A percentile compares a stretch with the other conserved stretches of the same genome.
Conservation (phyloP, 2,888 invertebrate species). For the Ametastegia equiseti region DNA sequence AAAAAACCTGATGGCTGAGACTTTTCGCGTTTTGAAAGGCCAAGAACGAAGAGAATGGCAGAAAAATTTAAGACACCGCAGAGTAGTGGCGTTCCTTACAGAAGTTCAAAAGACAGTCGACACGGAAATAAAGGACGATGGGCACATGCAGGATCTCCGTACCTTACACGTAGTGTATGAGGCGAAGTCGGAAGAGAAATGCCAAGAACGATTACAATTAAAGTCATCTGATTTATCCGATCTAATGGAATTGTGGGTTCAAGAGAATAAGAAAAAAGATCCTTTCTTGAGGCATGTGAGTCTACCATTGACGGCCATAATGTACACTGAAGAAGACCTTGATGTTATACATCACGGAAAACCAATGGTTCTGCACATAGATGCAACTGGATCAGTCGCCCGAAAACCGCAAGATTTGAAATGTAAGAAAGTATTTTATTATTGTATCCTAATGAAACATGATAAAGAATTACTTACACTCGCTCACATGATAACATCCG, state of each 20-base stretch:
- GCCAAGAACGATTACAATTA: background rate
- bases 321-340: constrained; percentile 44
- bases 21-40: too few species aligned
- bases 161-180: background rate
- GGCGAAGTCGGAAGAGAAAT: constrained; percentile 29
- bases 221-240: constrained; percentile 19
- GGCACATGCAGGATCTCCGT: constrained; percentile 47
- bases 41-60: background rate
- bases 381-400: constrained; percentile 52
- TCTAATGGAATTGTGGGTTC: background rate
- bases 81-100: background rate
- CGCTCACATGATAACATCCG: too few species aligned
- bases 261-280: background rate
- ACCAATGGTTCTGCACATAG: constrained; percentile 46
- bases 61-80: background rate
- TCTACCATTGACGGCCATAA: constrained; percentile 32
- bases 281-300: too few species aligned
- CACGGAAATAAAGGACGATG: constrained; percentile 11
- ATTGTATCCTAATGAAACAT: too few species aligned
- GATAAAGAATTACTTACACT: too few species aligned
- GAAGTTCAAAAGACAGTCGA: background rate
- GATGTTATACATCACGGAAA: background rate
- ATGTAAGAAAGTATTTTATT: constrained; percentile 51
- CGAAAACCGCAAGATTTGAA: constrained; percentile 47
- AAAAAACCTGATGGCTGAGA: too few species aligned